Evolutionary conservation across 2,797 vertebrate genomes (phyloP), one percentile per base, ranked within the genome.

Genomic region (Smutsia gigantea): DNA sequence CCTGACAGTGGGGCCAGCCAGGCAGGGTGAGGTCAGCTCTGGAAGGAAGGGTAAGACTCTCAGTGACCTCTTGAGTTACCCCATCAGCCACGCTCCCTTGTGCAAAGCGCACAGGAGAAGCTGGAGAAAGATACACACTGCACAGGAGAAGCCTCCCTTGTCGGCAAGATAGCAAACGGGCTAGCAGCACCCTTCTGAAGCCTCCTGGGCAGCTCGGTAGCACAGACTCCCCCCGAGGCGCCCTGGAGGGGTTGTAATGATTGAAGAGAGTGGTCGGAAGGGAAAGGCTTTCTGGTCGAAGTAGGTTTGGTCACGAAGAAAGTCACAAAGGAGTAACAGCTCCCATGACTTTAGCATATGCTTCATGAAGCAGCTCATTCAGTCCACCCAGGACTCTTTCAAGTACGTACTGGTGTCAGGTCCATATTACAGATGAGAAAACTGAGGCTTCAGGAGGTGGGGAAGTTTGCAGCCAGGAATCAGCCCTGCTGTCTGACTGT

Each of bases 391-490:
- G 49, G 46, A n/a, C 64, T 64, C 75, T 69, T 15, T 39, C 49
- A 93, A 69, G 64, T n/a, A 3, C 49, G 14, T 37, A 25, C 37
- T 63, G 2, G 21, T 46, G 37, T 8, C 25, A 49, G 34, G 29
- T 7, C 74, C 55, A 53, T 87, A 66, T 77, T 39, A 72, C 72
- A 88, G 87, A 68, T 8, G 15, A n/a, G 46, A 69, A 93, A 63
- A 86, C 37, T 51, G 59, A 95, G 39, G 42, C 8, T 71, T 90
- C 17, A 25, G 18, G 18, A 49, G 7, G 9, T 66, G 2, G 25
- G 17, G 11, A 83, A 72, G 2, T 21, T 46, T 49, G 9, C 12
- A 61, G 29, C 19, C 31, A n/a, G 27, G 57, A 78, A 51, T 87
- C 53, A 96, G 57, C n/a, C 23, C n/a, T 63, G 2, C 27, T 23